A percentile compares a stretch with the other conserved stretches of the same genome.
Conservation (phyloP, 2,797 vertebrate genomes). For the Aphelocoma californica region DNA sequence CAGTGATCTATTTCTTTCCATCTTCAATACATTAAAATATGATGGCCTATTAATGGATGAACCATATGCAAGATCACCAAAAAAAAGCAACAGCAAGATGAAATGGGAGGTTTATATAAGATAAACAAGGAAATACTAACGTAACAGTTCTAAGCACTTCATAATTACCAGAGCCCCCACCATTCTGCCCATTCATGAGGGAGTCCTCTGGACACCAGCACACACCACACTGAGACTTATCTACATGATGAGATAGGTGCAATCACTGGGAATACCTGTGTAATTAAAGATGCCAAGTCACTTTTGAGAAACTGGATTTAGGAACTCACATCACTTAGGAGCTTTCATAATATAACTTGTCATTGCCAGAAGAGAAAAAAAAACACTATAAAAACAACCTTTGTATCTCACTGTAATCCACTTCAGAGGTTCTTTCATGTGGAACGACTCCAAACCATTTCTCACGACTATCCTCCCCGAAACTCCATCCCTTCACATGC, state of each 20-base stretch:
- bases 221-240: not conserved
- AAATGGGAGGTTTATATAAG: not conserved
- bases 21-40: constrained; percentile 38
- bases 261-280: not conserved
- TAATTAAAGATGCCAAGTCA: not conserved
- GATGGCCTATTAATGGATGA: not conserved
- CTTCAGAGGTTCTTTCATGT: constrained; percentile 29
- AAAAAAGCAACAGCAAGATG: not conserved
- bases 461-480: not conserved
- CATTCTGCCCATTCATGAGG: not conserved
- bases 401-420: constrained; percentile 33
- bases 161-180: not conserved
- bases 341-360: constrained; percentile 9
- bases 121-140: not conserved
- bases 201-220: not conserved
- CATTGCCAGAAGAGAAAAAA: not conserved
- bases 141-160: not conserved
- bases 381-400: constrained; percentile 31
- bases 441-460: not conserved
- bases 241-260: not conserved
- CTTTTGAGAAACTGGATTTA: constrained; percentile 4
- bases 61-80: not conserved
- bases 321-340: not conserved
- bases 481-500: not conserved
- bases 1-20: constrained; percentile 59